A percentile compares a stretch with the other conserved stretches of the same genome.
phyloP scores from a whole-genome alignment of 1,140 invertebrate species.

The Cydia amplana region DNA sequence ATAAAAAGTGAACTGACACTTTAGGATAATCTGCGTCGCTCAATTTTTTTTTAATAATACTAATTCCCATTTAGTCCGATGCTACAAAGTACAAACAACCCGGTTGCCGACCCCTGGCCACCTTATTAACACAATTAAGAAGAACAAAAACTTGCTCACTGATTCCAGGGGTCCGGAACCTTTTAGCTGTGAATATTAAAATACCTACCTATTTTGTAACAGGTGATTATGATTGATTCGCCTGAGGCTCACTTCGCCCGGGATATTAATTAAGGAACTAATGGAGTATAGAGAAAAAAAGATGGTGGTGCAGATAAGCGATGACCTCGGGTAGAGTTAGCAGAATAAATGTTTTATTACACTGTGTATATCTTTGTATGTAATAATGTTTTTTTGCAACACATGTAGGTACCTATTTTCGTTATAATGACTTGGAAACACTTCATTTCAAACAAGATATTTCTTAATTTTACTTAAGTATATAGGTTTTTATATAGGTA shows the following conservation, averaged over 20 bases:
- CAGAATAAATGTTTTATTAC: constrained; percentile 2
- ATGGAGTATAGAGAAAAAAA: constrained; percentile 35
- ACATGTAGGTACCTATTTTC: no score
- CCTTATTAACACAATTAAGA: constrained; percentile 26
- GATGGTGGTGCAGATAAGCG: constrained; percentile 29
- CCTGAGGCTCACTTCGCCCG: constrained; percentile 27
- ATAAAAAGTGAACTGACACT: no score
- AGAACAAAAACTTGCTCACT: constrained; percentile 21
- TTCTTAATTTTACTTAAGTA: no score
- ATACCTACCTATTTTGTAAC: constrained; percentile 33
- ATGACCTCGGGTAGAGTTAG: constrained; percentile 29
- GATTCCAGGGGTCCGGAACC: constrained; percentile 25
- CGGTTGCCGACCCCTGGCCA: constrained; percentile 23
- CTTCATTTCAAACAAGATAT: no score
- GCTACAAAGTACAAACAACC: background rate
- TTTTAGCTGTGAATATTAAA: constrained; percentile 34
- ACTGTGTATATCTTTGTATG: no score
- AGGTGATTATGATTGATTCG: constrained; percentile 36
- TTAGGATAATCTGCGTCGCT: no score
- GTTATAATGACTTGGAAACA: no score
- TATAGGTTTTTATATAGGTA: no score
- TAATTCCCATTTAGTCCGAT: background rate
- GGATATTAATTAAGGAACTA: constrained; percentile 37
- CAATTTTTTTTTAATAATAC: background rate
- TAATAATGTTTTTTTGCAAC: no score